Base-by-base conservation (phyloP, 1,140 invertebrate genomes). In the Drosophila sp. region DNA sequence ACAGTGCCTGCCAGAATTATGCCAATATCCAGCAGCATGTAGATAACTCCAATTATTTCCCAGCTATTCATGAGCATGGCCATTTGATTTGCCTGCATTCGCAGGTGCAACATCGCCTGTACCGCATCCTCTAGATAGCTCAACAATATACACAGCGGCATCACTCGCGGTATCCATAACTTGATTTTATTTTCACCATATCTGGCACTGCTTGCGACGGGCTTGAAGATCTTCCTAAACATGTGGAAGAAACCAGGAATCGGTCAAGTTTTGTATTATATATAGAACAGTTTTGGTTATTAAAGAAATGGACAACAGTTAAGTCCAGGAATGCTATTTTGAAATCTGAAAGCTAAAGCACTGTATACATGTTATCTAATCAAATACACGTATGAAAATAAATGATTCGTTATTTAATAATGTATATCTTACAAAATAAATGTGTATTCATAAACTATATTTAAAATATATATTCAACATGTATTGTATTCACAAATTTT, bases 51-150 rank as follows among this genome's bases (percentile, higher is more conserved):
- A n/a, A 36, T 11, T 13, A 50, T 1, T 11, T 34, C 11, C n/a
- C 7, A n/a, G 27, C 29, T 7, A 36, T 6, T 9, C 8, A 18
- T 3, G 4, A 48, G 21, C 7, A 18, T 8, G 9, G 43, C 29
- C 34, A 66, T 27, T 14, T 27, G n/a, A 16, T 7, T 13, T 2
- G 62, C 25, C 7, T 46, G 13, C 18, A 65, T 9, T 6, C 40
- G 36, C 18, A 61, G 36, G n/a, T 36, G 65, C 27, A 29, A 1
- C n/a, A 40, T 8, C 0, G 27, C 41, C 9, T 27, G 27, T 7
- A 69, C 0, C 1, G 65, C 46, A 9, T 25, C 27, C 4, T 16
- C 13, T 27, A 69, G 4, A 25, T 69, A 69, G 9, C 14, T 8
- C 0, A 53, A 34, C 8, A 61, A 14, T 32, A 69, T 61, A 0